These are phyloP conservation scores for Pterophyllum scalare DNA, from an alignment of 2,113 vertebrate species.

Conservation along the genomic window DNA sequence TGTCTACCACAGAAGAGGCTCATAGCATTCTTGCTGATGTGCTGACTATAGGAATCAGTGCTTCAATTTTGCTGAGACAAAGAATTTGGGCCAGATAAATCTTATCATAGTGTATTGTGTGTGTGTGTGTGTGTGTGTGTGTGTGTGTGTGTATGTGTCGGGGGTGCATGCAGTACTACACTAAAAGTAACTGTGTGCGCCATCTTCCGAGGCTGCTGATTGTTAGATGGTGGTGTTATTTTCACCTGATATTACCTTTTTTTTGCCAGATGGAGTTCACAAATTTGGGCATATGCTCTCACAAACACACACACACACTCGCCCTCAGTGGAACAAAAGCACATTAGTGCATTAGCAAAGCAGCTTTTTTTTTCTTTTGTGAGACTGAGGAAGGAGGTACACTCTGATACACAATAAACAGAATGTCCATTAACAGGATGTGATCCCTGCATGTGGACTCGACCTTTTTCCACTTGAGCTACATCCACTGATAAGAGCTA, in stretches of 20 bases:
- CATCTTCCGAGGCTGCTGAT: constrained; percentile 25
- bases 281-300: constrained; percentile 18
- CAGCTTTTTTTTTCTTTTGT: constrained; percentile 25
- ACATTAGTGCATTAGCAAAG: constrained; percentile 13
- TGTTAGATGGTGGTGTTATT: constrained; percentile 21
- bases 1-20: constrained; percentile 44
- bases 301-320: background rate
- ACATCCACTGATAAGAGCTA: constrained; percentile 11
- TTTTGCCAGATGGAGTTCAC: constrained; percentile 36
- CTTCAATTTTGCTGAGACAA: constrained; percentile 71
- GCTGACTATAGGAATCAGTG: constrained; percentile 48
- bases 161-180: constrained; percentile 17
- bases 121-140: constrained; percentile 32
- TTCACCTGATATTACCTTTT: constrained; percentile 39
- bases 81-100: constrained; percentile 63
- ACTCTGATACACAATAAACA: background rate
- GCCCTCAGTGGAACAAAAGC: constrained; percentile 12
- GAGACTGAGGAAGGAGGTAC: constrained; percentile 11
- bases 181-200: constrained; percentile 17
- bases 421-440: constrained; percentile 37
- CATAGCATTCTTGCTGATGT: constrained; percentile 48
- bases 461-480: constrained; percentile 23
- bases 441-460: constrained; percentile 3
- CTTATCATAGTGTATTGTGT: constrained; percentile 45
- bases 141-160: background rate